Evolutionary conservation across 2,113 vertebrate genomes (phyloP).

Genomic region (Mionectes macconnelli): DNA sequence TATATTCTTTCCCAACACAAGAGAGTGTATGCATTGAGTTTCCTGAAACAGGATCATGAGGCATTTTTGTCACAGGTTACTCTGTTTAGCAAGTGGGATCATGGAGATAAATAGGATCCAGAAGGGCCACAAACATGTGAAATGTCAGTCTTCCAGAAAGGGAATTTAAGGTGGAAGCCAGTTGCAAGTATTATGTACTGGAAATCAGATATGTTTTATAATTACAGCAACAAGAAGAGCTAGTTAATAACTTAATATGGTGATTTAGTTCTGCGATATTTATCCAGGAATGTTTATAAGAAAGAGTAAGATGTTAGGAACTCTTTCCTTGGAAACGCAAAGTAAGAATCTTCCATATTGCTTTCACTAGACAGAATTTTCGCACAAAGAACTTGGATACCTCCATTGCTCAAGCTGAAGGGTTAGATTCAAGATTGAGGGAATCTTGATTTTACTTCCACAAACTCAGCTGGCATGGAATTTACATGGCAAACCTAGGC

Average conservation of each 20-base stretch:
- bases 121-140: neutral
- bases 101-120: neutral
- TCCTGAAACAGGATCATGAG: neutral
- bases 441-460: neutral
- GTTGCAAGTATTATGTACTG: rapidly evolving
- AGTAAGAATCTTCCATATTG: neutral
- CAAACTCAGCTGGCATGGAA: neutral
- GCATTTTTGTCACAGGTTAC: neutral
- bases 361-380: neutral
- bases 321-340: neutral
- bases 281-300: neutral
- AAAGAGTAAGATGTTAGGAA: neutral
- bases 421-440: neutral
- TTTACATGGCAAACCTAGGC: neutral
- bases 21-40: neutral
- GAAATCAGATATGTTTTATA: neutral
- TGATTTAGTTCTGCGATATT: neutral
- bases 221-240: neutral
- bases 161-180: neutral
- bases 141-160: neutral
- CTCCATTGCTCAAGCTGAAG: neutral
- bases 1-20: neutral
- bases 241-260: neutral
- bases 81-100: neutral
- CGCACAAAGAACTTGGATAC: neutral